These are phyloP conservation scores for Bruchidius siliquastri DNA, from an alignment of 2,888 invertebrate species.

Conservation along the genomic window DNA sequence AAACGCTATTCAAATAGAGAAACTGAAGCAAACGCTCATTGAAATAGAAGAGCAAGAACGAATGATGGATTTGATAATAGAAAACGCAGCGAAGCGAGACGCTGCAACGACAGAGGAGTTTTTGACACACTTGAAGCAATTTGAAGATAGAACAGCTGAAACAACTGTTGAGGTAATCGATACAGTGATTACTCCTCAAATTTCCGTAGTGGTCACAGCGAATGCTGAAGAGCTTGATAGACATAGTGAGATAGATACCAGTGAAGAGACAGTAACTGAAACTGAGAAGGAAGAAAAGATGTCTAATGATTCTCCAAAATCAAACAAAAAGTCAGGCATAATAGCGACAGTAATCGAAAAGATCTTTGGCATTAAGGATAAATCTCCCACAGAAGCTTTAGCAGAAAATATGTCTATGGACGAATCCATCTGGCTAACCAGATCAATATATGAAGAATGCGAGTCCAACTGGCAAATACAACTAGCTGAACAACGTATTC, in stretches of 20 bases:
- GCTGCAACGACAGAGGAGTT: not conserved
- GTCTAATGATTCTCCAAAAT: too few species aligned
- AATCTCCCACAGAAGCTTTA: not conserved
- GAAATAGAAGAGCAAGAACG: not conserved
- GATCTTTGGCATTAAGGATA: too few species aligned
- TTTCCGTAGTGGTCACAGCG: not conserved
- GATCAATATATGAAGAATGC: slow-evolving; percentile 59
- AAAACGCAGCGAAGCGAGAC: not conserved
- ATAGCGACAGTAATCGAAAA: not conserved
- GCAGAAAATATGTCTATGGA: slow-evolving; percentile 35
- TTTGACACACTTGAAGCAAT: not conserved
- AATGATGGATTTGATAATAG: not conserved
- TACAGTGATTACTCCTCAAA: not conserved
- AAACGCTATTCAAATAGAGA: not conserved
- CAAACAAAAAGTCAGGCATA: too few species aligned
- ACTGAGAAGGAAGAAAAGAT: slow-evolving; percentile 1
- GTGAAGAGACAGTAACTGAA: slow-evolving; percentile 3
- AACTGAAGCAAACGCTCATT: not conserved
- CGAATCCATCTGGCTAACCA: slow-evolving; percentile 57
- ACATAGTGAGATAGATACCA: not conserved
- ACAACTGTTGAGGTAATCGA: not conserved
- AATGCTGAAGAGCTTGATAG: not conserved
- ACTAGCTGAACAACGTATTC: slow-evolving; percentile 7
- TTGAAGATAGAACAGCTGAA: slow-evolving; percentile 1
- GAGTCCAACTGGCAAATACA: slow-evolving; percentile 52